Percentiles rank a stretch among this genome's conserved stretches.
These are phyloP conservation scores for Pemphredon lugubris DNA, from an alignment of 2,888 invertebrate species.

Conservation along the genomic window DNA sequence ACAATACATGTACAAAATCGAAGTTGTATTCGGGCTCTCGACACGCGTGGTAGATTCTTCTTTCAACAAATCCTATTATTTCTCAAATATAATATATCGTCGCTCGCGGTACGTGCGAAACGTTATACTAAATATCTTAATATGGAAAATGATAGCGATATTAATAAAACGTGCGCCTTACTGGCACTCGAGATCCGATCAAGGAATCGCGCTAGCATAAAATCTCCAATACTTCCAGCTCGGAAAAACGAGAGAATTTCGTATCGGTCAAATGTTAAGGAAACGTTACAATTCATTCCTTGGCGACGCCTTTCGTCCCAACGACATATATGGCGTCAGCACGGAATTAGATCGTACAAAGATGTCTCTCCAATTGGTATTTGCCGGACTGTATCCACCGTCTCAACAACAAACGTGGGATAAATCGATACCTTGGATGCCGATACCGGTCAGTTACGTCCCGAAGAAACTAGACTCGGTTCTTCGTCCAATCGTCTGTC, in stretches of 20 bases:
- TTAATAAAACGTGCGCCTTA: too few relatives aligned
- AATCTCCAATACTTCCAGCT: too few relatives aligned
- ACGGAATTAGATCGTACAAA: constrained; percentile 62
- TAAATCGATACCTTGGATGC: constrained; percentile 44
- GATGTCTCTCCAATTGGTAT: constrained; percentile 59
- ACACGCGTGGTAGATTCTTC: not conserved
- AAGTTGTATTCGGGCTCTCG: too few relatives aligned
- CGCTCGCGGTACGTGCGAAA: too few relatives aligned
- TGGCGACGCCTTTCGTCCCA: constrained; percentile 32
- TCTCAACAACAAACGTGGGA: constrained; percentile 40
- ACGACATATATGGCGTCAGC: constrained; percentile 52
- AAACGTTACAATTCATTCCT: constrained; percentile 57
- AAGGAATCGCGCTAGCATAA: too few relatives aligned
- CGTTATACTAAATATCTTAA: too few relatives aligned
- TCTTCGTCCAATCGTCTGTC: constrained; percentile 33
- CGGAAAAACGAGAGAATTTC: constrained; percentile 61
- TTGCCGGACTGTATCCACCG: constrained; percentile 62
- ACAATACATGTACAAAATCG: too few relatives aligned
- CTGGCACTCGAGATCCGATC: too few relatives aligned
- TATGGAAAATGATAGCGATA: too few relatives aligned
- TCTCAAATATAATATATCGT: too few relatives aligned
- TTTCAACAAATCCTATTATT: too few relatives aligned
- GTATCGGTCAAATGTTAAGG: constrained; percentile 56
- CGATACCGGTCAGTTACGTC: constrained; percentile 48
- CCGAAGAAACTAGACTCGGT: constrained; percentile 53